Evolutionary conservation across 2,888 invertebrate genomes (phyloP), one percentile per base, ranked within the genome.

Genomic region (Hemicrepidius hirtus): DNA sequence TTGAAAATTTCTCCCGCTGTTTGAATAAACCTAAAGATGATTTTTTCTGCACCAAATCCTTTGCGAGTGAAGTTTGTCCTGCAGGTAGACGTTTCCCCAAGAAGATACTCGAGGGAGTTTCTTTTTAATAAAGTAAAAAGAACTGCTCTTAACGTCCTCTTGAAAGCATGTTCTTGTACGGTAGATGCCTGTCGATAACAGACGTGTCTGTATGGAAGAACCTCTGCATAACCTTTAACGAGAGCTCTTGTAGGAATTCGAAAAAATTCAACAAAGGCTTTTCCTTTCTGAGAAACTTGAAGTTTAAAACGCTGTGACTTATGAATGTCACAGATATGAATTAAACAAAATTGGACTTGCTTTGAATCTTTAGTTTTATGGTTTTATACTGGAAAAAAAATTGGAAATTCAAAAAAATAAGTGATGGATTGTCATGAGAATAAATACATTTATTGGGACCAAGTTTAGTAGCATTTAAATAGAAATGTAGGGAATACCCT

Each of bases 111-210:
- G 7, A 46, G 20, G 18, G 16, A 46, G 16, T 1, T 10, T 46
- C n/a, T n/a, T 46, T 46, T 46, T 46, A 46, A 46, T 46, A 46
- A 9, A 32, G 1, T 18, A 18, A 46, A 46, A 40, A 18, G 16
- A 18, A 9, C 46, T 46, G 16, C 46, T 18, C 46, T 46, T 46
- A 18, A 18, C 10, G 16, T 46, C 10, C 46, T 18, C 16, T 46
- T 16, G 16, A 46, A 46, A 3, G 16, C 20, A 46, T 46, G 35
- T 35, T 57, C 32, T 35, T 57, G 16, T 10, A 4, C 3, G 18
- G 28, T 28, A 57, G 35, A 57, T 57, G 35, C 16, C 35, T 57
- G 57, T 57, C 57, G 35, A 57, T 57, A 57, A 4, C 57, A 57
- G 24, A 24, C 35, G 3, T 57, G 32, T 57, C 32, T 46, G 46